Base-by-base conservation (phyloP, 1,140 invertebrate genomes). In the Trigoniulus corallinus region DNA sequence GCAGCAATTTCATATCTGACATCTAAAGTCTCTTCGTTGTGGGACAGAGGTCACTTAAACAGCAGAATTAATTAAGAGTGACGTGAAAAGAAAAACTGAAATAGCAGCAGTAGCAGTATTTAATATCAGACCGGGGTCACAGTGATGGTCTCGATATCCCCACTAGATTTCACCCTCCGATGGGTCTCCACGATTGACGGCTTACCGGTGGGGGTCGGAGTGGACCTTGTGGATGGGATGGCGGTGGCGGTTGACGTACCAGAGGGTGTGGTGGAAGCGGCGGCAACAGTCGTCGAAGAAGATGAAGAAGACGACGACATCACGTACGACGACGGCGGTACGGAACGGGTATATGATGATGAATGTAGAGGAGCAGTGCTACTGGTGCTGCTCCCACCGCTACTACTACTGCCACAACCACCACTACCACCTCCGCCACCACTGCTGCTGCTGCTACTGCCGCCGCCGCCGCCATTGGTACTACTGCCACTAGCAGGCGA, bases 101-200 rank as follows among this genome's bases (percentile, higher is more conserved):
- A n/a, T n/a, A n/a, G n/a, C n/a, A n/a, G n/a, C n/a, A n/a, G n/a
- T n/a, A 39, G 18, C 37, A 39, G 37, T 46, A 21, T 26, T 15
- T 7, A 49, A 12, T 10, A 7, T 24, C 18, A 61, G 22, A 60
- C 57, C 25, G 57, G 56, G 18, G 60, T 60, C 39, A 61, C 55
- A 15, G 59, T 59, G 22, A 59, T 50, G n/a, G 55, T 54, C 51
- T 81, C 78, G 55, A 80, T 80, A 61, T 81, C 79, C 37, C 78
- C 77, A 54, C 80, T 81, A 53, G 78, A 81, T 56, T 80, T 79
- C 18, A 81, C 78, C 15, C 80, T 67, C 41, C 79, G 69, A 57
- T 80, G 79, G 51, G 75, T 70, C 52, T 74, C 56, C 20, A 58
- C 57, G 22, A 25, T 12, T 41, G 52, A 23, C 7, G 29, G 15